These are phyloP conservation scores for Aspidiotus rigidus DNA, from an alignment of 2,888 invertebrate genomes.

Conservation along the genomic window DNA sequence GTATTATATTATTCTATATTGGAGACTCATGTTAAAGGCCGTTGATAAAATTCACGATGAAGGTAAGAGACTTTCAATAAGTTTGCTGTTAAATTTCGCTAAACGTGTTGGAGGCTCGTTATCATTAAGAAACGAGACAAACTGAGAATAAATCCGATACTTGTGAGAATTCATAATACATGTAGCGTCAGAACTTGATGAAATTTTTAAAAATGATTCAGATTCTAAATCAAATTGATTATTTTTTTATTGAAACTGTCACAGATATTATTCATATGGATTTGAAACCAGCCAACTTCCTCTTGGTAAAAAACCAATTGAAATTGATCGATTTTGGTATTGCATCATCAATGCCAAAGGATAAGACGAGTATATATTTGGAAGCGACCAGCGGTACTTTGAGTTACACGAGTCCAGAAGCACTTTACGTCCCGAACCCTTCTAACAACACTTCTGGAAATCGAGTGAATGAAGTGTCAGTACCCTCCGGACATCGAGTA, in stretches of 20 bases:
- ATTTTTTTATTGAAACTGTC: no score
- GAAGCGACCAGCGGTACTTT: conserved; percentile 76
- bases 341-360: conserved; percentile 73
- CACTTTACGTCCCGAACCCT: conserved; percentile 46
- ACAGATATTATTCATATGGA: conserved; percentile 91
- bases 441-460: neutral
- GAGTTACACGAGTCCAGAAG: conserved; percentile 95
- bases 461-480: neutral
- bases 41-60: conserved; percentile 83
- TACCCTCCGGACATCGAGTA: conserved; percentile 18
- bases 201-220: no score
- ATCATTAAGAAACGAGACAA: no score
- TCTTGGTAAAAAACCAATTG: conserved; percentile 71
- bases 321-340: conserved; percentile 98
- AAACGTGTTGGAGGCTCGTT: no score
- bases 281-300: conserved; percentile 92
- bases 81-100: neutral
- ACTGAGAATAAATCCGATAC: no score
- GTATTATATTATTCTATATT: conserved; percentile 73
- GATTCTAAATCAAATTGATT: no score
- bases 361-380: conserved; percentile 81
- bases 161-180: no score
- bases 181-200: no score
- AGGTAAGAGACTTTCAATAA: conserved; percentile 48
- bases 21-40: conserved; percentile 86